Percentiles rank a stretch among this genome's conserved stretches.
phyloP scores from a whole-genome alignment of 2,888 invertebrate genomes.

The Metalampra italica region DNA sequence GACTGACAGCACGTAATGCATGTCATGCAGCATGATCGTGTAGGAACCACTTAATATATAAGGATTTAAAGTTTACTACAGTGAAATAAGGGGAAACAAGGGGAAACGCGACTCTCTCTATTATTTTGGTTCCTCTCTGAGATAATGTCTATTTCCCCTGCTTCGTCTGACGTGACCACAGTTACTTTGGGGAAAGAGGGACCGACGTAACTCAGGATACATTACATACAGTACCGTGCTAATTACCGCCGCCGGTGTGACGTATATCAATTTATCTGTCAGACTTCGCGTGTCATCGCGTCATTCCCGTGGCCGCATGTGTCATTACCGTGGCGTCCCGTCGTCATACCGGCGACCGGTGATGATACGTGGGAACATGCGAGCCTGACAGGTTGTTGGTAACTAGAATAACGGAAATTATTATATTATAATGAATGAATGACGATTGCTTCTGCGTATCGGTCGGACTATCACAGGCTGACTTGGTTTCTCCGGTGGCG shows the following conservation, averaged over 20 bases:
- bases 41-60: no score
- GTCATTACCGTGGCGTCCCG: conserved; percentile 9
- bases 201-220: no score
- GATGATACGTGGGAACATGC: background rate
- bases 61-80: no score
- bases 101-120: no score
- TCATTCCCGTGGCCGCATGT: conserved; percentile 19
- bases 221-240: conserved; percentile 6
- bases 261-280: conserved; percentile 25
- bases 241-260: background rate
- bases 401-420: background rate
- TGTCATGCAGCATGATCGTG: no score
- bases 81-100: no score
- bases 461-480: no score
- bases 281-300: conserved; percentile 25
- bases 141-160: no score
- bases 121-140: no score
- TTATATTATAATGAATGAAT: background rate
- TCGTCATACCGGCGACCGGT: background rate
- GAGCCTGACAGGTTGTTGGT: background rate
- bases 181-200: no score
- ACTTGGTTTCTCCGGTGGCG: background rate
- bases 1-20: no score
- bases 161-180: no score
- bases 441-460: background rate